Conservation (phyloP, 1,140 invertebrate genomes). For the Leptinotarsa lineolata region DNA sequence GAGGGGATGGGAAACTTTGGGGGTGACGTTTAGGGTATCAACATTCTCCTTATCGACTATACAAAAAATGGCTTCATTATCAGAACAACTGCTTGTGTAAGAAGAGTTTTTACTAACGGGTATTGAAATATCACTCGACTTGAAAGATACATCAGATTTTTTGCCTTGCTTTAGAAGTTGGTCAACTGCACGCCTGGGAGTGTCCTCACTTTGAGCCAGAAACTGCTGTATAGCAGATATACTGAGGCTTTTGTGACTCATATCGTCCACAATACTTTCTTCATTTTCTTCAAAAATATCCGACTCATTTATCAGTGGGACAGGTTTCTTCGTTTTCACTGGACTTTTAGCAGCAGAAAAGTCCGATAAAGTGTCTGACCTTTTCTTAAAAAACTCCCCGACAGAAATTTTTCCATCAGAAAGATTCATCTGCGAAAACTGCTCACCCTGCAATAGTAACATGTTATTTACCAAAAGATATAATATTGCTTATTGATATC, state of each 20-base stretch:
- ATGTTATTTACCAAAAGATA: too few relatives aligned
- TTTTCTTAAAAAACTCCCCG: conserved; percentile 47
- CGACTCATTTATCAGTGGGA: conserved; percentile 38
- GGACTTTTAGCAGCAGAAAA: conserved; percentile 35
- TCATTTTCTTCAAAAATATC: not conserved
- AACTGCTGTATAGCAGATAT: conserved; percentile 39
- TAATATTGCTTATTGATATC: too few relatives aligned
- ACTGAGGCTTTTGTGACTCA: conserved; percentile 34
- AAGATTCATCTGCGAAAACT: conserved; percentile 5
- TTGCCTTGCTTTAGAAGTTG: conserved; percentile 35
- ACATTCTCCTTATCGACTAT: conserved; percentile 28
- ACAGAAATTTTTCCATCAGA: conserved; percentile 37
- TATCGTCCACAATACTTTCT: not conserved
- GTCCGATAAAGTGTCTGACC: conserved; percentile 38
- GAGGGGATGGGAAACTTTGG: conserved; percentile 2
- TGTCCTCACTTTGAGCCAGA: conserved; percentile 30
- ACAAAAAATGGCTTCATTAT: conserved; percentile 34
- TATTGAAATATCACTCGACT: conserved; percentile 13
- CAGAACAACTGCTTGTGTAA: conserved; percentile 34
- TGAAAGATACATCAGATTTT: conserved; percentile 3
- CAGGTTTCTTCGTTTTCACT: conserved; percentile 32
- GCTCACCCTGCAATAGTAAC: not conserved
- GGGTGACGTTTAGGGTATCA: conserved; percentile 9
- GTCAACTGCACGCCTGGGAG: conserved; percentile 35
- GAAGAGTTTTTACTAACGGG: conserved; percentile 35